phyloP scores from a whole-genome alignment of 2,797 vertebrate genomes.

The Stomatorhinus walkeri region DNA sequence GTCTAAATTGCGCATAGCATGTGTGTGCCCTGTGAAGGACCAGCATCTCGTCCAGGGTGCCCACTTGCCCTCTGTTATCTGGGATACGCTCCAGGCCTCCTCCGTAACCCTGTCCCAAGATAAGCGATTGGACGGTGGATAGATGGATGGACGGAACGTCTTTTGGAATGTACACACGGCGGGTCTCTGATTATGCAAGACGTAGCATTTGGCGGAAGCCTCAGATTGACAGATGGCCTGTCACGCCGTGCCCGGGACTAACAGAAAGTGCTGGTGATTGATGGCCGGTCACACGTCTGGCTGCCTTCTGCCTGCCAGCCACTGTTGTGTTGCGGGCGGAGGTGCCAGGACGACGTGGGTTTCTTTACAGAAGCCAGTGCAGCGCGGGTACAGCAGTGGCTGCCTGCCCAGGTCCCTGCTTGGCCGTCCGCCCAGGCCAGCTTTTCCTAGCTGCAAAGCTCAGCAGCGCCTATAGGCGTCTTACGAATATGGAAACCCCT shows the following conservation, averaged over 20 bases:
- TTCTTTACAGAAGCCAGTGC: neutral
- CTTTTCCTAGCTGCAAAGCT: neutral
- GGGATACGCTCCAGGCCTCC: neutral
- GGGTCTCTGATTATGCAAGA: neutral
- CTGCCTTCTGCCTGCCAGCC: neutral
- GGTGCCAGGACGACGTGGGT: neutral
- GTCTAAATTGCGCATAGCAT: neutral
- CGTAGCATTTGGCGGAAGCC: neutral
- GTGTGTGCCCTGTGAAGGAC: neutral
- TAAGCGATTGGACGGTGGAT: neutral
- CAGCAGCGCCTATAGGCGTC: neutral
- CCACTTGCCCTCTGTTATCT: neutral
- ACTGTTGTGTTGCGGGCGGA: neutral
- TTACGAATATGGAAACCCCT: neutral
- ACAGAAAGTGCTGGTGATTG: neutral
- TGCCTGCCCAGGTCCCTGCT: neutral
- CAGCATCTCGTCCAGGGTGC: neutral
- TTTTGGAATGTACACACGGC: neutral
- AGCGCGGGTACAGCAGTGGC: neutral
- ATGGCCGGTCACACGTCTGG: neutral
- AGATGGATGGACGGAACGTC: neutral
- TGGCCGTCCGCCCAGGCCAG: neutral
- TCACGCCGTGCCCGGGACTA: neutral
- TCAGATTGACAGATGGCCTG: neutral
- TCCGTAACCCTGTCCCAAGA: neutral